Percentiles rank a stretch among this genome's conserved stretches.
Conservation (phyloP, 2,797 vertebrate species). For the Chelon auratus region DNA sequence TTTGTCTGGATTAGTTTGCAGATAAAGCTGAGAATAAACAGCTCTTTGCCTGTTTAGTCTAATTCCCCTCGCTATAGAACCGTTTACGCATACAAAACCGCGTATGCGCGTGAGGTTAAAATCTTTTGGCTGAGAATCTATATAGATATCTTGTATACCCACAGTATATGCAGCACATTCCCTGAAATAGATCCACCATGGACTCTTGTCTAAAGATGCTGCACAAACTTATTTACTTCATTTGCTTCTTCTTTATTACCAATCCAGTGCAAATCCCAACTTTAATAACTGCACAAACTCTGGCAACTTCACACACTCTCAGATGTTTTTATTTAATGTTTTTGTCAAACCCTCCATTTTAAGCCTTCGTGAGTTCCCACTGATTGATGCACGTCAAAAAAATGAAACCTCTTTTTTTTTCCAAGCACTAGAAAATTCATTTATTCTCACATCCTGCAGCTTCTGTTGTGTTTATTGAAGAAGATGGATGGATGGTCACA, state of each 20-base stretch:
- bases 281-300: slow-evolving; percentile 11
- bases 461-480: slow-evolving; percentile 55
- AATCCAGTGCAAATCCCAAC: not conserved
- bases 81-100: slow-evolving; percentile 1
- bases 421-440: slow-evolving; percentile 38
- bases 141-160: too few relatives aligned
- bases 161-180: slow-evolving; percentile 5
- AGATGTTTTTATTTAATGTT: not conserved
- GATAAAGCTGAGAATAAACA: slow-evolving; percentile 61
- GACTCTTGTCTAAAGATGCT: slow-evolving; percentile 18
- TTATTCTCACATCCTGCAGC: slow-evolving; percentile 41
- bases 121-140: not conserved
- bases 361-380: slow-evolving; percentile 9
- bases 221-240: slow-evolving; percentile 14
- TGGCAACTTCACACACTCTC: not conserved
- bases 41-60: slow-evolving; percentile 51
- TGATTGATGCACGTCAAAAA: slow-evolving; percentile 30
- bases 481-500: slow-evolving; percentile 68
- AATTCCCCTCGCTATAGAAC: slow-evolving; percentile 35
- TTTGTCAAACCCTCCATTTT: slow-evolving; percentile 9
- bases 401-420: slow-evolving; percentile 17
- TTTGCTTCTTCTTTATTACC: slow-evolving; percentile 7
- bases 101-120: slow-evolving; percentile 23
- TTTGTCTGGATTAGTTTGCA: slow-evolving; percentile 67
- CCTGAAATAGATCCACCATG: not conserved